These are phyloP conservation scores for Denticeps clupeoides DNA, from an alignment of 2,797 vertebrate species.

Conservation along the genomic window DNA sequence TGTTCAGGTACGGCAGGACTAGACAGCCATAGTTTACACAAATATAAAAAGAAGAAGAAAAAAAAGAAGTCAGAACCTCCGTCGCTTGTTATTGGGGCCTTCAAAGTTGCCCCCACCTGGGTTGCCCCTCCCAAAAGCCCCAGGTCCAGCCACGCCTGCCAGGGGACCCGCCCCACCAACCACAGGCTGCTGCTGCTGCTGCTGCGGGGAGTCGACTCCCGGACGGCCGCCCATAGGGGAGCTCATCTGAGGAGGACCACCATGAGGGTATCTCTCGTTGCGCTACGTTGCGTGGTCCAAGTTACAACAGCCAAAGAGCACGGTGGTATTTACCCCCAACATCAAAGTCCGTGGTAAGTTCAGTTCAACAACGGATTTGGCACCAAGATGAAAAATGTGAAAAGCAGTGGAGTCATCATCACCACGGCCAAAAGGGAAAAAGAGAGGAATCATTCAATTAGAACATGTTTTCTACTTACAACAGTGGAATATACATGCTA, in stretches of 20 bases:
- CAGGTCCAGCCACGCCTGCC: conserved; percentile 19
- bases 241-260: conserved; percentile 69
- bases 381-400: conserved; percentile 55
- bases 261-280: conserved; percentile 78
- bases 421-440: conserved; percentile 68
- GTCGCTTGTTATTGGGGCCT: conserved; percentile 29
- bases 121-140: conserved; percentile 29
- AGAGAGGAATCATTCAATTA: conserved; percentile 80
- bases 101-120: conserved; percentile 29
- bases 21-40: no score
- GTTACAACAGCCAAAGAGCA: no score
- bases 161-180: conserved; percentile 23
- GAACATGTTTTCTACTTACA: background rate
- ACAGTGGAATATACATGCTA: no score
- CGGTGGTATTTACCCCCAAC: no score
- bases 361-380: conserved; percentile 47
- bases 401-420: conserved; percentile 64
- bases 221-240: conserved; percentile 71
- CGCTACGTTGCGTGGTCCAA: conserved; percentile 70
- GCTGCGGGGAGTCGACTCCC: conserved; percentile 75
- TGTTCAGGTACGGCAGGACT: no score
- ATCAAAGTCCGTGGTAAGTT: no score
- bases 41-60: background rate
- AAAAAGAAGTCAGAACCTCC: conserved; percentile 24
- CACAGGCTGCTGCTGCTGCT: conserved; percentile 44